Conservation (phyloP, 2,113 vertebrate genomes). For the Coracopsis vasa region DNA sequence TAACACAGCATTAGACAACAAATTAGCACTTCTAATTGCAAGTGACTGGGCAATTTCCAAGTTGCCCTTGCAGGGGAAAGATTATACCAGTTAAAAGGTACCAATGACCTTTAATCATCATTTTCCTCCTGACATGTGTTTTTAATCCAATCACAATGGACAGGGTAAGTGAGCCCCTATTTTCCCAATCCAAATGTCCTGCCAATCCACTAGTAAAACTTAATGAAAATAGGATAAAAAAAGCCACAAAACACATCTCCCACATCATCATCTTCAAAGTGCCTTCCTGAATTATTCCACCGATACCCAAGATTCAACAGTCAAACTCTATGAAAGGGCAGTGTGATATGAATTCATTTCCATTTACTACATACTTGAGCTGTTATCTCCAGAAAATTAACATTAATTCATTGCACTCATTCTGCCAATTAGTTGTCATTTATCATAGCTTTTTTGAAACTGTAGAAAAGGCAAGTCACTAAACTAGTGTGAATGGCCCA, state of each 20-base stretch:
- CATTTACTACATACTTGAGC: not conserved
- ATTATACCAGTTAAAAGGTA: not conserved
- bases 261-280: not conserved
- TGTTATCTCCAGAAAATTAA: not conserved
- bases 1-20: slow-evolving; percentile 1
- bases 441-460: not conserved
- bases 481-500: not conserved
- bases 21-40: slow-evolving; percentile 24
- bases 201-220: not conserved
- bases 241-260: not conserved
- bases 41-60: not conserved
- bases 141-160: not conserved
- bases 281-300: not conserved
- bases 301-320: not conserved
- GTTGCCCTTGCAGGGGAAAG: not conserved
- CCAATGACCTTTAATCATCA: not conserved
- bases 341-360: not conserved
- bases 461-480: not conserved
- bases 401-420: not conserved
- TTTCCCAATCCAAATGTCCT: not conserved
- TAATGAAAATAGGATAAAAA: not conserved
- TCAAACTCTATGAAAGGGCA: not conserved
- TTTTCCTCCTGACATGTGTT: not conserved
- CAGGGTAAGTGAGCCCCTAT: not conserved
- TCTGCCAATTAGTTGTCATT: not conserved